Evolutionary conservation across 92 coral and sea anemone genomes (phyloP).

Genomic region (Zoanthus sansibaricus): DNA sequence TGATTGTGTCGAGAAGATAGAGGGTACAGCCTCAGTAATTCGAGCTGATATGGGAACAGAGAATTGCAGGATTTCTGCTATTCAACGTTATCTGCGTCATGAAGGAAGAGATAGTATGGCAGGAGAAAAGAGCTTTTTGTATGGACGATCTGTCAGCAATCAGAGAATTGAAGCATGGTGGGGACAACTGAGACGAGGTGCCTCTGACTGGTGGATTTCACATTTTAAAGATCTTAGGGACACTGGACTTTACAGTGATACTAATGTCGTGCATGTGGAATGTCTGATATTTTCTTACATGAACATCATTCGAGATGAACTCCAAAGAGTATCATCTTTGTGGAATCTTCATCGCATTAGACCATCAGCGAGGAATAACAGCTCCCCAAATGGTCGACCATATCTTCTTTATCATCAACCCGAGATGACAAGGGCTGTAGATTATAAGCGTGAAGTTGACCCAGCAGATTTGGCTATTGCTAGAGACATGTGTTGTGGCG

Average conservation of each 20-base stretch:
- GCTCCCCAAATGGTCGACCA: slow-evolving; percentile 63
- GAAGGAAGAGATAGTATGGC: slow-evolving; percentile 61
- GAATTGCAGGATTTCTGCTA: slow-evolving; percentile 61
- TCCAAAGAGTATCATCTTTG: slow-evolving; percentile 59
- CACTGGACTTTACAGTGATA: slow-evolving; percentile 65
- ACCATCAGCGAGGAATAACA: slow-evolving; percentile 59
- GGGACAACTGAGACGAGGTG: slow-evolving; percentile 66
- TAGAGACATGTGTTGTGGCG: slow-evolving; percentile 55
- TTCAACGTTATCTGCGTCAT: slow-evolving; percentile 63
- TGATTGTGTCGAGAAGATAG: slow-evolving; percentile 8
- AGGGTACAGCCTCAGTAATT: slow-evolving; percentile 64
- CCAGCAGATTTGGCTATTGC: slow-evolving; percentile 54
- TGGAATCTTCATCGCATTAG: slow-evolving; percentile 64
- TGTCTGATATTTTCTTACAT: slow-evolving; percentile 64
- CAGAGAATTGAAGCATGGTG: slow-evolving; percentile 77
- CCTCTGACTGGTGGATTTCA: slow-evolving; percentile 69
- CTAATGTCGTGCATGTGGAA: slow-evolving; percentile 65
- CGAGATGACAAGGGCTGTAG: slow-evolving; percentile 55
- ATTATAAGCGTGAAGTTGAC: slow-evolving; percentile 55
- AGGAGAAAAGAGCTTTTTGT: slow-evolving; percentile 61
- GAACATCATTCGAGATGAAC: slow-evolving; percentile 55
- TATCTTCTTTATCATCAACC: slow-evolving; percentile 62
- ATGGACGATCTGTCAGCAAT: slow-evolving; percentile 66
- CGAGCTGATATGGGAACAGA: slow-evolving; percentile 68
- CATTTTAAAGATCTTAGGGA: slow-evolving; percentile 67